Percentiles rank a stretch among this genome's conserved stretches.
Conservation (phyloP, 2,888 invertebrate species). For the Spialia ferax region DNA sequence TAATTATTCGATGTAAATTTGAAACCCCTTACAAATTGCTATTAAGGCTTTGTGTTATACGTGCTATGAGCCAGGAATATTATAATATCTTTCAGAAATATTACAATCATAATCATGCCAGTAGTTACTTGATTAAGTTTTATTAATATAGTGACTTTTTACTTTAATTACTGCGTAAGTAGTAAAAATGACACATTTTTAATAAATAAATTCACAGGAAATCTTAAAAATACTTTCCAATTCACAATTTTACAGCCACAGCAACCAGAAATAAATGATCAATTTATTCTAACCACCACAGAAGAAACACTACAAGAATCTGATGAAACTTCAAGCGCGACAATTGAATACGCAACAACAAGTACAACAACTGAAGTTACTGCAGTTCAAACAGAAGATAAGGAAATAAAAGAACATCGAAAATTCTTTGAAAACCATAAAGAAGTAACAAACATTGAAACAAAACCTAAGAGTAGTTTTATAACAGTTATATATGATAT, state of each 20-base stretch:
- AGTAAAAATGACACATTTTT: too few relatives aligned
- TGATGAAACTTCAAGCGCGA: neutral
- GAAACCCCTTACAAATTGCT: too few relatives aligned
- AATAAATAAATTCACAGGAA: neutral
- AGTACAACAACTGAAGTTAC: constrained; percentile 2
- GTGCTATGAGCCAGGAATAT: too few relatives aligned
- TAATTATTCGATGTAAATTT: too few relatives aligned
- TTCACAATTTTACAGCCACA: constrained; percentile 57
- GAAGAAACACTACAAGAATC: constrained; percentile 24
- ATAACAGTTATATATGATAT: constrained; percentile 51
- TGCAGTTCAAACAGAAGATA: constrained; percentile 20
- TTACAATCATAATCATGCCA: too few relatives aligned
- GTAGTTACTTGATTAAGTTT: too few relatives aligned
- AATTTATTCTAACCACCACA: constrained; percentile 51
- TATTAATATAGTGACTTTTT: too few relatives aligned
- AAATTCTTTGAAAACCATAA: constrained; percentile 13
- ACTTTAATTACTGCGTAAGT: too few relatives aligned
- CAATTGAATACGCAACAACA: neutral
- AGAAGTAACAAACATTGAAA: constrained; percentile 2
- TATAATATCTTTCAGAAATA: too few relatives aligned
- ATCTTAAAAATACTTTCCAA: neutral
- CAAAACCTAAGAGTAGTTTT: constrained; percentile 17
- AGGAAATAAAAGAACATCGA: constrained; percentile 19
- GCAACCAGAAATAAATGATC: constrained; percentile 65
- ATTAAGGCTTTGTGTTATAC: too few relatives aligned